Evolutionary conservation across 2,113 vertebrate species (phyloP).

Genomic region (Smithornis capensis): DNA sequence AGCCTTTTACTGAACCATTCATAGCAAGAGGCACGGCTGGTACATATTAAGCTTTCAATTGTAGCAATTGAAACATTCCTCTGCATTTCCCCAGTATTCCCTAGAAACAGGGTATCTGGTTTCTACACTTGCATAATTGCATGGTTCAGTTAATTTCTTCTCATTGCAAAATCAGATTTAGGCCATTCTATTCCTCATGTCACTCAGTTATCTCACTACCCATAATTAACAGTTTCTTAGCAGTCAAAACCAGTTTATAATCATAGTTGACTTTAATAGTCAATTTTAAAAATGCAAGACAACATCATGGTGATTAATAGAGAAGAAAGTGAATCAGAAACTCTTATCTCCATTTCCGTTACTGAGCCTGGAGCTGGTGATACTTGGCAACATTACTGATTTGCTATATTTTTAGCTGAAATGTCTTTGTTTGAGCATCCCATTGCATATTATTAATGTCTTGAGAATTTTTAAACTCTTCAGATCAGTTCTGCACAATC

Average conservation of each 20-base stretch:
- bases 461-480: not conserved
- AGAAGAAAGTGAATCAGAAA: not conserved
- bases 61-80: not conserved
- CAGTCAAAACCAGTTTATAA: slow-evolving; percentile 5
- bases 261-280: not conserved
- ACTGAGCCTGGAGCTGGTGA: not conserved
- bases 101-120: slow-evolving; percentile 2
- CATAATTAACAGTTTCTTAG: slow-evolving; percentile 11
- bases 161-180: not conserved
- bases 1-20: not conserved
- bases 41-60: not conserved
- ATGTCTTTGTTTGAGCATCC: not conserved
- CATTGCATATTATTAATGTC: not conserved
- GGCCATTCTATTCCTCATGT: not conserved
- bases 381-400: not conserved
- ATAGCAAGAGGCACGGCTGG: not conserved
- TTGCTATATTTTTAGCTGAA: not conserved
- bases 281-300: not conserved
- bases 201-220: not conserved
- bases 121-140: not conserved
- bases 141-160: not conserved
- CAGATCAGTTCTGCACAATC: not conserved
- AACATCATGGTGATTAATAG: not conserved
- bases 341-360: not conserved
- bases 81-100: not conserved